Base-by-base conservation (phyloP, 53 echinoderm and acorn worm genomes). In the Stichopus horrens region DNA sequence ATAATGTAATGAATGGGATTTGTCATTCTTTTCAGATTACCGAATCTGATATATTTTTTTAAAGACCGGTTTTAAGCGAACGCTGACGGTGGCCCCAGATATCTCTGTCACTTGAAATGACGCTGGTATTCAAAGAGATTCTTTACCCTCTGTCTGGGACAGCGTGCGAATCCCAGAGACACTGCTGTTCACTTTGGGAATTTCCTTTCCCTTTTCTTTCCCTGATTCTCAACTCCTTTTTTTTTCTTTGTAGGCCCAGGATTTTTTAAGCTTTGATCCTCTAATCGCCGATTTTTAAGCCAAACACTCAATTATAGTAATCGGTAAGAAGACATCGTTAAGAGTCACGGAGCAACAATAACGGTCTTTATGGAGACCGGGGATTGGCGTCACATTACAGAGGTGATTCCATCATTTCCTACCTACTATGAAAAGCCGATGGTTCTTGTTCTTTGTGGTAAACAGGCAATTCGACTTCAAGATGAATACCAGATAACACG, bases 251-350 rank as follows among this genome's bases (percentile, higher is more conserved):
- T 10, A 75, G 21, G 23, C 52, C 52, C 7, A 75, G 52, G 23
- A 23, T 75, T 37, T 75, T 55, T 18, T 11, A 55, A 6, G 21
- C 54, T 79, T 53, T 79, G 53, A 79, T 55, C 55, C 79, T 79
- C 52, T 79, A 79, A 79, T 79, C 79, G 19, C 54, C 79, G 79
- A 5, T 19, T 79, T 79, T 55, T 19, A 79, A 78, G 54, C 78
- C 78, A 78, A 79, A 79, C 79, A 79, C 79, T 79, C 79, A 79
- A 79, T 79, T 79, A 79, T 79, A 79, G 79, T 79, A 79, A 79
- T 79, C 53, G 79, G 79, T n/a, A 8, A 53, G 54, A 55, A 79
- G 79, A 18, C 79, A 79, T 55, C 79, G 53, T 79, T 79, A 55
- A 79, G 18, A 19, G 55, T 23, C 52, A 79, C 79, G 53, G 63